phyloP scores from a whole-genome alignment of 2,113 vertebrate genomes.

The Phoenicopterus ruber region DNA sequence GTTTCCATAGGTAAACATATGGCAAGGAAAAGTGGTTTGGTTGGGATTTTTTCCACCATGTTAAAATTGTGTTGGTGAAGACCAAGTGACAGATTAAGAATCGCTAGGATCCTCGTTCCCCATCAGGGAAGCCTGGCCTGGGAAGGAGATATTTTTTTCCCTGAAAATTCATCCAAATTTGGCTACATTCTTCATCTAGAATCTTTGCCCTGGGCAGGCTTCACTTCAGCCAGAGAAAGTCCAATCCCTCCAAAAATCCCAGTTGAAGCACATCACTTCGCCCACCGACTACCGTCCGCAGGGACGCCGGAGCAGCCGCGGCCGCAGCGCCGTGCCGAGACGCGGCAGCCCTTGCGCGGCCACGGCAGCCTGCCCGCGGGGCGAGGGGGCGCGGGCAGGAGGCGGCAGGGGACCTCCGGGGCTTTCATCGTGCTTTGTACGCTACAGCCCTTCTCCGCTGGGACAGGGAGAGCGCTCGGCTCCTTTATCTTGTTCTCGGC shows the following conservation, averaged over 20 bases:
- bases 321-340: fast-evolving
- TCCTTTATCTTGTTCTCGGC: not conserved
- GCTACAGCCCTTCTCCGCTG: not conserved
- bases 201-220: not conserved
- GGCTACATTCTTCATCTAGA: not conserved
- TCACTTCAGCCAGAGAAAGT: not conserved
- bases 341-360: not conserved
- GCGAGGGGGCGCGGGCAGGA: not conserved
- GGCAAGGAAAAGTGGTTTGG: not conserved
- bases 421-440: not conserved
- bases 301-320: not conserved
- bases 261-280: not conserved
- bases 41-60: not conserved
- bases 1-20: not conserved
- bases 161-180: not conserved
- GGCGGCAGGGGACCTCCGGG: not conserved
- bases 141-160: not conserved
- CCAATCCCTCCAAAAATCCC: not conserved
- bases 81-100: not conserved
- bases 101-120: not conserved
- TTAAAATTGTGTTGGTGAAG: not conserved
- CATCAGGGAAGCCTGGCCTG: not conserved
- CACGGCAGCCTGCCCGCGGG: fast-evolving
- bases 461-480: not conserved
- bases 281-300: fast-evolving